Conservation (phyloP, 2,113 vertebrate genomes). For the Peucedramus taeniatus region DNA sequence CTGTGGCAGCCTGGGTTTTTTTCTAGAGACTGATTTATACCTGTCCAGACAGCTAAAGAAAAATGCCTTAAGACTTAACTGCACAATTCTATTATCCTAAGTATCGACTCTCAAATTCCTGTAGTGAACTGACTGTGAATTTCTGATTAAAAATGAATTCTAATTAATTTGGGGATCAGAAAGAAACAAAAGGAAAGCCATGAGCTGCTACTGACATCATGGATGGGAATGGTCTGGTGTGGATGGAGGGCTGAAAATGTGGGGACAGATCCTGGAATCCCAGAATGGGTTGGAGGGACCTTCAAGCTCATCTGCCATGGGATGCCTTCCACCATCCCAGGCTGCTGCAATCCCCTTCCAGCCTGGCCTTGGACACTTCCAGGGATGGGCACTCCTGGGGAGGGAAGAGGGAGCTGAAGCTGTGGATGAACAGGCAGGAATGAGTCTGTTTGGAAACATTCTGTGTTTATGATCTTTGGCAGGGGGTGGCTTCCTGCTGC, state of each 20-base stretch:
- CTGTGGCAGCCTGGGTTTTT: neutral
- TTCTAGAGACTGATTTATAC: slow-evolving; percentile 19
- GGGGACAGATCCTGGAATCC: neutral
- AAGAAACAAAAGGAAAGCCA: neutral
- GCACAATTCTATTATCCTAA: neutral
- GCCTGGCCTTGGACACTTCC: neutral
- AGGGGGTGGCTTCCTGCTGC: neutral
- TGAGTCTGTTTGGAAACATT: neutral
- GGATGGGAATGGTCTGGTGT: neutral
- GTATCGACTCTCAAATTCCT: neutral
- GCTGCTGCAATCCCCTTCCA: neutral
- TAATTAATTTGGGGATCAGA: neutral
- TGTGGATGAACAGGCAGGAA: neutral
- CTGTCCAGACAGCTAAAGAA: slow-evolving; percentile 21
- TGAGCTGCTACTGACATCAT: accelerated
- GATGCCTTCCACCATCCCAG: neutral
- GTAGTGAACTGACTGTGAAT: neutral
- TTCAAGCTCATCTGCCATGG: neutral
- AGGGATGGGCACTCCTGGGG: neutral
- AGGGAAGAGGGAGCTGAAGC: neutral
- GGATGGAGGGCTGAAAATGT: accelerated
- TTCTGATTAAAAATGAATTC: slow-evolving; percentile 3
- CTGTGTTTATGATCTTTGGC: neutral
- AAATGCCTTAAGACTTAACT: neutral
- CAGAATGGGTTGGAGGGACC: neutral